Percentiles rank a stretch among this genome's conserved stretches.
These are phyloP conservation scores for Sericinus montela DNA, from an alignment of 2,888 invertebrate species.

Conservation along the genomic window DNA sequence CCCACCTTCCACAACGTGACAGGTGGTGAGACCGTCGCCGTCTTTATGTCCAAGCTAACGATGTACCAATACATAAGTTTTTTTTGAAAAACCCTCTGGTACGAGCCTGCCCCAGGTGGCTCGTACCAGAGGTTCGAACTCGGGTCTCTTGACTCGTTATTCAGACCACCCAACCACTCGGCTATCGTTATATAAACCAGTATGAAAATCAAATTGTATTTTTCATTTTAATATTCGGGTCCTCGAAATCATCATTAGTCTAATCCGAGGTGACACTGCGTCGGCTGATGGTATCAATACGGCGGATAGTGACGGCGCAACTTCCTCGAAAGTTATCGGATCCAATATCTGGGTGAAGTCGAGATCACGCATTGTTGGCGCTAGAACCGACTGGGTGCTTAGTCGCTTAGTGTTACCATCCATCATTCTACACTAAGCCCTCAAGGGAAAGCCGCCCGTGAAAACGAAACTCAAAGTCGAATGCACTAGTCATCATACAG, in stretches of 20 bases:
- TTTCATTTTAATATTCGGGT: constrained; percentile 26
- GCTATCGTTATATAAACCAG: no score
- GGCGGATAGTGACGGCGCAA: constrained; percentile 54
- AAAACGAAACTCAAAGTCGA: constrained; percentile 20
- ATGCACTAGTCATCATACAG: constrained; percentile 24
- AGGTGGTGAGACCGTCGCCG: no score
- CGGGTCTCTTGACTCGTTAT: no score
- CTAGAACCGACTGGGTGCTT: constrained; percentile 31
- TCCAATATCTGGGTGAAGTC: constrained; percentile 39
- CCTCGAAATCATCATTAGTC: constrained; percentile 38
- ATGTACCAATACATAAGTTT: no score
- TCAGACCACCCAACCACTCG: no score
- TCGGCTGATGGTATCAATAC: constrained; percentile 34
- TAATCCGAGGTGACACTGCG: constrained; percentile 42
- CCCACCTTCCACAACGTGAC: no score
- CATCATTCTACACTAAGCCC: constrained; percentile 56
- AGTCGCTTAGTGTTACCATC: constrained; percentile 38
- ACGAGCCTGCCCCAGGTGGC: no score
- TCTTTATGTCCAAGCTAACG: no score
- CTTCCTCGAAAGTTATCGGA: constrained; percentile 63
- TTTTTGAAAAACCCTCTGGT: no score
- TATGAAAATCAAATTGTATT: no score
- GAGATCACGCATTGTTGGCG: constrained; percentile 41
- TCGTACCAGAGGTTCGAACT: no score
- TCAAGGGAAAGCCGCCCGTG: constrained; percentile 49